A percentile compares a stretch with the other conserved stretches of the same genome.
These are phyloP conservation scores for Xylophagus ater DNA, from an alignment of 2,888 invertebrate species.

Conservation along the genomic window DNA sequence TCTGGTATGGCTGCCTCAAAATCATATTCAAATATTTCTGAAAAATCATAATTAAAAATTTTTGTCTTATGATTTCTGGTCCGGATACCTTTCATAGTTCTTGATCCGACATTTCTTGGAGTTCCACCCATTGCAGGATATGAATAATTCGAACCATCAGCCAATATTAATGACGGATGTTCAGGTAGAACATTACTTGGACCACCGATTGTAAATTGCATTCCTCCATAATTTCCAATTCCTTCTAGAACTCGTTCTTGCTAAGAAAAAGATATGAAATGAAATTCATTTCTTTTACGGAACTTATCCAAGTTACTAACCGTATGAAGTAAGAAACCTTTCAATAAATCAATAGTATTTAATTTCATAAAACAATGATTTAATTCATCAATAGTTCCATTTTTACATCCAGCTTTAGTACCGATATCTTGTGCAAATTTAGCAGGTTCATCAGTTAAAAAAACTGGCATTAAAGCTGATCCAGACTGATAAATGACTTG, in stretches of 20 bases:
- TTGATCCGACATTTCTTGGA: constrained; percentile 41
- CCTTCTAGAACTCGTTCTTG: too few relatives aligned
- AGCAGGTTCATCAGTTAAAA: constrained; percentile 38
- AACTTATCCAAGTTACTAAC: constrained; percentile 21
- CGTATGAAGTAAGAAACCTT: constrained; percentile 33
- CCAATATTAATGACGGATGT: constrained; percentile 32
- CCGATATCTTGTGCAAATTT: constrained; percentile 34
- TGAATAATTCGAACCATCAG: constrained; percentile 27
- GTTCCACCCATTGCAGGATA: constrained; percentile 41
- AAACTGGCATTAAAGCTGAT: constrained; percentile 41
- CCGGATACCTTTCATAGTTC: constrained; percentile 35
- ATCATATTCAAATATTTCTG: constrained; percentile 30
- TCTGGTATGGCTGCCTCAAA: constrained; percentile 33
- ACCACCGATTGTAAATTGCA: constrained; percentile 34
- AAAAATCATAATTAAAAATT: background rate
- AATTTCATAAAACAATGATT: constrained; percentile 33
- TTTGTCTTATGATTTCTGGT: background rate
- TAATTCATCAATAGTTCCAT: constrained; percentile 26
- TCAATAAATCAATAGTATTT: constrained; percentile 32
- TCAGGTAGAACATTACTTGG: constrained; percentile 33
- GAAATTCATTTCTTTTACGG: too few relatives aligned
- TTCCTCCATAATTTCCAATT: constrained; percentile 27
- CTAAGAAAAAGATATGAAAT: too few relatives aligned
- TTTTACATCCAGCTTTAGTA: constrained; percentile 32
- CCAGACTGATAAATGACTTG: constrained; percentile 45